Percentiles rank a stretch among this genome's conserved stretches.
These are phyloP conservation scores for Semaprochilodus insignis DNA, from an alignment of 2,797 vertebrate species.

Conservation along the genomic window DNA sequence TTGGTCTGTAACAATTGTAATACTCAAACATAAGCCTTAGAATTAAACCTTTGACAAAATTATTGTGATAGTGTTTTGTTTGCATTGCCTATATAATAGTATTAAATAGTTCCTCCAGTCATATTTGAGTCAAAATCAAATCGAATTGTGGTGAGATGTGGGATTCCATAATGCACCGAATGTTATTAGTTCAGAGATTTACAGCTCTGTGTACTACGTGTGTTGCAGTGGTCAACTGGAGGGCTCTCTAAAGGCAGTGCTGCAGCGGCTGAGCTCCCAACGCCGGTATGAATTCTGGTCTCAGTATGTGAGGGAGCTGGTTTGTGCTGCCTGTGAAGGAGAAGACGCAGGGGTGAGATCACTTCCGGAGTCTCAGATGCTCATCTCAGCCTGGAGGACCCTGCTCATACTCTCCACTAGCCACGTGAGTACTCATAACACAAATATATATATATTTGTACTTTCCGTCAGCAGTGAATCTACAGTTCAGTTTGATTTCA, in stretches of 20 bases:
- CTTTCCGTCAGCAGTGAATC: not conserved
- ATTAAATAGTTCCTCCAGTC: too few species aligned
- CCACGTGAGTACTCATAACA: conserved; percentile 75
- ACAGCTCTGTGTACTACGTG: not conserved
- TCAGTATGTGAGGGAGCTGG: conserved; percentile 88
- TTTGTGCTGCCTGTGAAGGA: conserved; percentile 84
- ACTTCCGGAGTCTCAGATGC: conserved; percentile 88
- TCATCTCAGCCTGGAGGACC: conserved; percentile 95
- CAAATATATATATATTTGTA: not conserved
- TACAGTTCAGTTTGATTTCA: too few species aligned
- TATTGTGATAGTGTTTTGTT: too few species aligned
- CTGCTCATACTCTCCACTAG: conserved; percentile 92
- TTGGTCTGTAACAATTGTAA: too few species aligned
- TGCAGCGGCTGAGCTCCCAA: conserved; percentile 89
- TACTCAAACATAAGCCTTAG: too few species aligned
- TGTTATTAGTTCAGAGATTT: too few species aligned
- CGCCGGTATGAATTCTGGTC: conserved; percentile 97
- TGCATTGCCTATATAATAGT: too few species aligned
- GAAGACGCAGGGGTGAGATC: conserved; percentile 85
- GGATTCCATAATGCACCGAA: too few species aligned
- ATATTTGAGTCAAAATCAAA: too few species aligned
- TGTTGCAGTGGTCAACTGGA: conserved; percentile 88
- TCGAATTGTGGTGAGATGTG: too few species aligned
- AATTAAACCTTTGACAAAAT: too few species aligned
- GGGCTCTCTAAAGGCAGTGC: conserved; percentile 89